phyloP scores from a whole-genome alignment of 1,140 invertebrate species.

The Drosophila sucinea region DNA sequence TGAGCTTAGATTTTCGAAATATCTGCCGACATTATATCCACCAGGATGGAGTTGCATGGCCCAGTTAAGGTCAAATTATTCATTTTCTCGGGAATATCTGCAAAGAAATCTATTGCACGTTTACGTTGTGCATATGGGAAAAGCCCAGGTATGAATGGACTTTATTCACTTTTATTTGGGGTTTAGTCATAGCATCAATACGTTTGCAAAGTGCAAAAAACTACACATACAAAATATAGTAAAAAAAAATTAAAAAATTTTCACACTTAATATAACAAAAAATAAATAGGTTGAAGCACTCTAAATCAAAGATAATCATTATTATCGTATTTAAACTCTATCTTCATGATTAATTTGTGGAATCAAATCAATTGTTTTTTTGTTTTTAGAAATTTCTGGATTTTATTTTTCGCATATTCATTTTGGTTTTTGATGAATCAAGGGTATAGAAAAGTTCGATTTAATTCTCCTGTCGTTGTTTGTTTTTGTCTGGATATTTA shows the following conservation, averaged over 20 bases:
- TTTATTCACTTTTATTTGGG: not conserved
- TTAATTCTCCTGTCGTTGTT: not conserved
- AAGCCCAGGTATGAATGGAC: not conserved
- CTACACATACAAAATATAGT: not conserved
- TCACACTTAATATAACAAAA: too few relatives aligned
- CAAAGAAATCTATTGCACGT: not conserved
- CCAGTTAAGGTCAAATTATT: not conserved
- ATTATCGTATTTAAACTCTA: too few relatives aligned
- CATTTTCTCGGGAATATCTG: not conserved
- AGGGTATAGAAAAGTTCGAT: not conserved
- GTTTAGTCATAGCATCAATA: not conserved
- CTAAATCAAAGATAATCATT: too few relatives aligned
- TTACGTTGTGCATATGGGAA: not conserved
- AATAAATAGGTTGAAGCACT: too few relatives aligned
- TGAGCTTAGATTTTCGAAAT: too few relatives aligned
- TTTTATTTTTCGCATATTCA: too few relatives aligned
- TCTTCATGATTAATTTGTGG: too few relatives aligned
- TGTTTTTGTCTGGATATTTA: constrained; percentile 16
- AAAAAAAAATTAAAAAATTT: too few relatives aligned
- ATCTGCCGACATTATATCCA: not conserved
- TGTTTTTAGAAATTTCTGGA: too few relatives aligned
- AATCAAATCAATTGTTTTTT: too few relatives aligned
- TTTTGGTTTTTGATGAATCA: too few relatives aligned
- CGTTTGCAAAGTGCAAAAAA: not conserved
- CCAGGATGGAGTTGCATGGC: not conserved